phyloP scores from a whole-genome alignment of 2,888 invertebrate species.

The Leptarthrus brevirostris region DNA sequence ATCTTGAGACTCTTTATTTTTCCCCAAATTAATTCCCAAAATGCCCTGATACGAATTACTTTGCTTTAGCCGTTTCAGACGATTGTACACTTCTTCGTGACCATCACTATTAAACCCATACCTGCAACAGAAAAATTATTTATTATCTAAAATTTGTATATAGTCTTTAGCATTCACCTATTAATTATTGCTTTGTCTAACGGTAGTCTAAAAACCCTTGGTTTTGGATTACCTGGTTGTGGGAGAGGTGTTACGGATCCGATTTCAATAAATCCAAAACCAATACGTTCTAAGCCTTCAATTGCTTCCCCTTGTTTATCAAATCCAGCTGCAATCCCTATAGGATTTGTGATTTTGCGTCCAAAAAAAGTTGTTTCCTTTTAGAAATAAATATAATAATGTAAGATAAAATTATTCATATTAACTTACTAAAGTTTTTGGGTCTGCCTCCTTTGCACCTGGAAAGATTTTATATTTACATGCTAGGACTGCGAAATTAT shows the following conservation, averaged over 20 bases:
- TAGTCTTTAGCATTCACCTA: too few relatives aligned
- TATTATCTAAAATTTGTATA: too few relatives aligned
- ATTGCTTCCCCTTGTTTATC: conserved; percentile 97
- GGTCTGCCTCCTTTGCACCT: conserved; percentile 71
- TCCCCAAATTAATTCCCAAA: conserved; percentile 95
- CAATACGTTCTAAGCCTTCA: conserved; percentile 81
- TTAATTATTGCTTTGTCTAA: conserved; percentile 93
- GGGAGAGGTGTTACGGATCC: conserved; percentile 95
- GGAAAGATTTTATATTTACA: conserved; percentile 83
- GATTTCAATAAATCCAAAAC: conserved; percentile 96
- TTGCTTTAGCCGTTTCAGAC: conserved; percentile 72
- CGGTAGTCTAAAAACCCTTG: conserved; percentile 88
- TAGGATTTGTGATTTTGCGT: conserved; percentile 82
- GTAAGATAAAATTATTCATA: too few relatives aligned
- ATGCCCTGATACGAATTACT: conserved; percentile 72
- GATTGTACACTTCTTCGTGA: conserved; percentile 78
- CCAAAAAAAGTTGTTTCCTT: conserved; percentile 80
- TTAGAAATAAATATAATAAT: too few relatives aligned
- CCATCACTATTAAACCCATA: conserved; percentile 98
- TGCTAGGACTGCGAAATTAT: conserved; percentile 79
- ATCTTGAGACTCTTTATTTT: conserved; percentile 86
- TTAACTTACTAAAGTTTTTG: conserved; percentile 72
- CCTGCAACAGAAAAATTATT: too few relatives aligned
- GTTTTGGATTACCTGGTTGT: conserved; percentile 92
- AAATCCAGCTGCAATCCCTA: conserved; percentile 99